These are phyloP conservation scores for Petrophora chlorosata DNA, from an alignment of 2,888 invertebrate species.

Conservation along the genomic window DNA sequence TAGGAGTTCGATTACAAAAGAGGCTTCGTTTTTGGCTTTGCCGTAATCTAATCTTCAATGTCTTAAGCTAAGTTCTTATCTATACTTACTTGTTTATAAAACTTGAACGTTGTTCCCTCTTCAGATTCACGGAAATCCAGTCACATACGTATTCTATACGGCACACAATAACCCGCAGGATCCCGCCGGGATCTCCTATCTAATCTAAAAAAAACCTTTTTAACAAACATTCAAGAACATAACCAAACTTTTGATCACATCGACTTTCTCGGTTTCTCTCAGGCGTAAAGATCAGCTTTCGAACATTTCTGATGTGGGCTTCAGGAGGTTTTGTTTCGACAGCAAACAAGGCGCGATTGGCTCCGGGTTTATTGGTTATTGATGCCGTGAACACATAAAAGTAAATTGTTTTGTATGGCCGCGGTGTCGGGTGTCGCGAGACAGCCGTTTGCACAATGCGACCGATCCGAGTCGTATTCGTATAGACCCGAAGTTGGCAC, in stretches of 20 bases:
- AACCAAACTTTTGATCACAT: constrained; percentile 10
- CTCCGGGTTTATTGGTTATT: constrained; percentile 44
- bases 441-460: constrained; percentile 1
- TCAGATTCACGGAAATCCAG: no score
- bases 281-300: constrained; percentile 3
- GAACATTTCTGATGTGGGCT: constrained; percentile 3
- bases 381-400: constrained; percentile 53
- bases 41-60: no score
- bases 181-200: no score
- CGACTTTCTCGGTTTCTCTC: constrained; percentile 1
- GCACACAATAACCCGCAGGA: no score
- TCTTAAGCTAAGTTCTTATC: no score
- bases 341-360: constrained; percentile 22
- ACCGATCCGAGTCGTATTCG: neutral
- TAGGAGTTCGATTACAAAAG: no score
- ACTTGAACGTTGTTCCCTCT: no score
- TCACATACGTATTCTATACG: no score
- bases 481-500: no score
- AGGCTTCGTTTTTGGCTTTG: no score
- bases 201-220: constrained; percentile 5
- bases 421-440: constrained; percentile 22
- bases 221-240: constrained; percentile 6
- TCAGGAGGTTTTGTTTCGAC: constrained; percentile 12
- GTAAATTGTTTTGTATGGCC: constrained; percentile 48
- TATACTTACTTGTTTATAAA: no score